Evolutionary conservation across 2,888 invertebrate species (phyloP).

Genomic region (Troilus luridus): DNA sequence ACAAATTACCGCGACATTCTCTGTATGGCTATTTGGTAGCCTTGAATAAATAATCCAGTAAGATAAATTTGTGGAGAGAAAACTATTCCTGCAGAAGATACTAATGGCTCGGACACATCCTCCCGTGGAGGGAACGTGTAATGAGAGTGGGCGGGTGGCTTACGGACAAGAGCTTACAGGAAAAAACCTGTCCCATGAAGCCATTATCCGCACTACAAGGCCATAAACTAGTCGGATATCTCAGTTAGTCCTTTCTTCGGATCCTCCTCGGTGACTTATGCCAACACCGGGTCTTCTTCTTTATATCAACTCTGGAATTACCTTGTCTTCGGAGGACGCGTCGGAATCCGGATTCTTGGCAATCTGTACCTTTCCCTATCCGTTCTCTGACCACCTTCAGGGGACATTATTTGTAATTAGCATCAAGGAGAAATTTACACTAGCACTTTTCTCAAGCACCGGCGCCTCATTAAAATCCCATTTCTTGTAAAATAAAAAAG

Average conservation of each 20-base stretch:
- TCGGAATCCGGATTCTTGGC: background rate
- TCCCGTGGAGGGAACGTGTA: background rate
- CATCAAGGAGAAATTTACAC: too few relatives aligned
- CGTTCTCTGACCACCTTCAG: background rate
- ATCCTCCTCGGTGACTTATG: constrained; percentile 5
- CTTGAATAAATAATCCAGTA: background rate
- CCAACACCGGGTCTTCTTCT: background rate
- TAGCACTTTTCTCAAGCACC: too few relatives aligned
- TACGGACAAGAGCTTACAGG: constrained; percentile 13
- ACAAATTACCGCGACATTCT: background rate
- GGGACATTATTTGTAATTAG: background rate
- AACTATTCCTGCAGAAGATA: background rate
- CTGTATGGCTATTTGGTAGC: background rate
- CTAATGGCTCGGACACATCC: background rate
- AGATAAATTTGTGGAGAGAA: constrained; percentile 10
- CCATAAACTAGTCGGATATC: constrained; percentile 51
- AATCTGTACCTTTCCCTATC: background rate
- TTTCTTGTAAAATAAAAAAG: too few relatives aligned
- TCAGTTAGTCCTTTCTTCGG: constrained; percentile 48
- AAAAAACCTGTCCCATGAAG: constrained; percentile 51
- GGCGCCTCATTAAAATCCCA: too few relatives aligned
- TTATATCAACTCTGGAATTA: constrained; percentile 29
- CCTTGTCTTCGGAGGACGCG: background rate
- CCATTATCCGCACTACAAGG: constrained; percentile 50
- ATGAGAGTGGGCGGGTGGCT: constrained; percentile 34